Evolutionary conservation across 2,888 invertebrate genomes (phyloP).

Genomic region (Schizotus pectinicornis): DNA sequence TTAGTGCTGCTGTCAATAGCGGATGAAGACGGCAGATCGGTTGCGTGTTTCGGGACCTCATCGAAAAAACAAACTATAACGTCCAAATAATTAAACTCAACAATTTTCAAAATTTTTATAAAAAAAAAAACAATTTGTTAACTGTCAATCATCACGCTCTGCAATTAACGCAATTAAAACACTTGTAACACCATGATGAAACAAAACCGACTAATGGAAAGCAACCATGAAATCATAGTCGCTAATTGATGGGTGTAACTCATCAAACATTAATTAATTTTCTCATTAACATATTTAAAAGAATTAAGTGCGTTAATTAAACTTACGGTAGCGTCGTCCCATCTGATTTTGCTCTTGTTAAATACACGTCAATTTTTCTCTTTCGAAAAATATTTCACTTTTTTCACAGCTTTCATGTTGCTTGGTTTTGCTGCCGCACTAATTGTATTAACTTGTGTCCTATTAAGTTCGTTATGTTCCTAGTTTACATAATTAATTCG

Average conservation of each 20-base stretch:
- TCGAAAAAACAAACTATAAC: no score
- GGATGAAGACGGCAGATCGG: slow-evolving; percentile 14
- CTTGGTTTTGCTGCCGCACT: no score
- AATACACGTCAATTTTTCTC: no score
- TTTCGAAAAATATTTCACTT: no score
- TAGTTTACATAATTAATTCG: slow-evolving; percentile 25
- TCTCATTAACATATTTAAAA: slow-evolving; percentile 27
- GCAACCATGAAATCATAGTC: not conserved
- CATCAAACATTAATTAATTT: slow-evolving; percentile 40
- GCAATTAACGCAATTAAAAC: no score
- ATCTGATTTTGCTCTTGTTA: not conserved
- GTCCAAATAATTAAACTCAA: no score
- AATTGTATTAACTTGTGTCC: not conserved
- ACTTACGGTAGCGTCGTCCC: no score
- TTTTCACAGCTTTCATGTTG: no score
- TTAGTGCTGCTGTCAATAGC: slow-evolving; percentile 55
- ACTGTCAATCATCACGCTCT: not conserved
- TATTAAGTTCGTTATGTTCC: slow-evolving; percentile 3
- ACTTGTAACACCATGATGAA: slow-evolving; percentile 6
- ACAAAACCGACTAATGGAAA: not conserved
- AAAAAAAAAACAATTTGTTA: slow-evolving; percentile 1
- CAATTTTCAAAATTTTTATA: no score
- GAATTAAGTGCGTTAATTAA: no score
- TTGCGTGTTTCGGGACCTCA: no score
- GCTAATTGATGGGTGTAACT: slow-evolving; percentile 40